These are phyloP conservation scores for Parazoanthus darwini DNA, from an alignment of 92 coral and sea anemone species.

Conservation along the genomic window DNA sequence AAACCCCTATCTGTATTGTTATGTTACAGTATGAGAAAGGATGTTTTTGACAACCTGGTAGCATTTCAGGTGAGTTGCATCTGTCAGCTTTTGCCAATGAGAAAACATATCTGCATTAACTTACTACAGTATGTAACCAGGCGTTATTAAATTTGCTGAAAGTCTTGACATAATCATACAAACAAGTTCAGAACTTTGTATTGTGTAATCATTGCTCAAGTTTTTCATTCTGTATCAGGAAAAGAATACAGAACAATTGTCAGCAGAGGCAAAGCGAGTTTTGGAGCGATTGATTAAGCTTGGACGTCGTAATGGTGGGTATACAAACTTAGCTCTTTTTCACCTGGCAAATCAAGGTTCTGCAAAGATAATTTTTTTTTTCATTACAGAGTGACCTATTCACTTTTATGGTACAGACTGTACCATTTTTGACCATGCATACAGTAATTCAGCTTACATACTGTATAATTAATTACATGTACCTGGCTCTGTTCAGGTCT, in stretches of 20 bases:
- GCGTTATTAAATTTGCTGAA: too few relatives aligned
- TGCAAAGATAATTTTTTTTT: too few relatives aligned
- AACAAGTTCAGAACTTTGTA: too few relatives aligned
- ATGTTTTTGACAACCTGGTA: slow-evolving; percentile 92
- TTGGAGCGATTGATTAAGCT: slow-evolving; percentile 85
- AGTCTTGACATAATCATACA: too few relatives aligned
- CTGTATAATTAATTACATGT: background rate
- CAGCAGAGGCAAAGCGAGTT: slow-evolving; percentile 75
- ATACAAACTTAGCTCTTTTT: background rate
- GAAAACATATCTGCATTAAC: too few relatives aligned
- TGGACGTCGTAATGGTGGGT: slow-evolving; percentile 91
- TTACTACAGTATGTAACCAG: too few relatives aligned
- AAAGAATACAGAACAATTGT: slow-evolving; percentile 53
- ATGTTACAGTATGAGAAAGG: slow-evolving; percentile 91
- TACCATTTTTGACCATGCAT: too few relatives aligned
- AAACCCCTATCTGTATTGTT: background rate
- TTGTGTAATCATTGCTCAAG: background rate
- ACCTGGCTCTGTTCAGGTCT: slow-evolving; percentile 65
- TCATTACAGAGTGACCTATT: too few relatives aligned
- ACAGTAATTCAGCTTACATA: too few relatives aligned
- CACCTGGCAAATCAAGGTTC: too few relatives aligned
- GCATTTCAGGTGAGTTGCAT: slow-evolving; percentile 75
- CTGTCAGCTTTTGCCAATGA: too few relatives aligned
- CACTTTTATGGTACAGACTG: too few relatives aligned
- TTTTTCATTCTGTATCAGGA: slow-evolving; percentile 51